Base-by-base conservation (phyloP, 2,113 vertebrate genomes). In the Thalassoma bifasciatum region DNA sequence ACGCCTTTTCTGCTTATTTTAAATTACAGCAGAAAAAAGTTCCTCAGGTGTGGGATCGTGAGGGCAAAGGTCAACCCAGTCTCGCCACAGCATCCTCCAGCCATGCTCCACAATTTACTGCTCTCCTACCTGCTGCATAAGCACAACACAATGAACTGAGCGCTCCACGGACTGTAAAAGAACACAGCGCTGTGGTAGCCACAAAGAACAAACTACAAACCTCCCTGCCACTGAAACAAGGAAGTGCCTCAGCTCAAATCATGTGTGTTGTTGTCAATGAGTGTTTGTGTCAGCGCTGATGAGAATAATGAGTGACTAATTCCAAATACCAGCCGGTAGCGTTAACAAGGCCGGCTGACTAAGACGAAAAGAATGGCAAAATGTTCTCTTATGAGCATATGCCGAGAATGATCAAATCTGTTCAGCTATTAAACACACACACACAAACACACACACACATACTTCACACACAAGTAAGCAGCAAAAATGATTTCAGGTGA, bases 221-320 rank as follows among this genome's bases (percentile, higher is more conserved):
- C 69, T 49, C 83, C 70, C 76, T 53, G 61, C 73, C 76, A 77
- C 52, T 4, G 68, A 79, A 81, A 89, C 77, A 82, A 88, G 86
- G 77, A 86, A 83, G 81, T 54, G 82, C 78, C 75, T 83, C 69
- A 67, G 53, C 63, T 71, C 44, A 65, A 63, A 81, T 81, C 76
- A 66, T 69, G 81, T 58, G 50, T 59, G 74, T 64, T 78, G 79
- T 40, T 56, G 80, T 73, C 79, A 75, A 80, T 71, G 79, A 56
- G 77, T 57, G 76, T 85, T 66, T 85, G 65, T 78, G 83, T 86
- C 82, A 81, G 72, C 30, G 38, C 82, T 72, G 79, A 86, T 88
- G 86, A 88, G 84, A 88, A 79, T 85, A 91, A 91, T 76, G 83
- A 85, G 79, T 80, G 83, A 89, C 86, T 90, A 89, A 88, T 90